Conservation (phyloP, 2,113 vertebrate species). For the Etheostoma cragini region DNA sequence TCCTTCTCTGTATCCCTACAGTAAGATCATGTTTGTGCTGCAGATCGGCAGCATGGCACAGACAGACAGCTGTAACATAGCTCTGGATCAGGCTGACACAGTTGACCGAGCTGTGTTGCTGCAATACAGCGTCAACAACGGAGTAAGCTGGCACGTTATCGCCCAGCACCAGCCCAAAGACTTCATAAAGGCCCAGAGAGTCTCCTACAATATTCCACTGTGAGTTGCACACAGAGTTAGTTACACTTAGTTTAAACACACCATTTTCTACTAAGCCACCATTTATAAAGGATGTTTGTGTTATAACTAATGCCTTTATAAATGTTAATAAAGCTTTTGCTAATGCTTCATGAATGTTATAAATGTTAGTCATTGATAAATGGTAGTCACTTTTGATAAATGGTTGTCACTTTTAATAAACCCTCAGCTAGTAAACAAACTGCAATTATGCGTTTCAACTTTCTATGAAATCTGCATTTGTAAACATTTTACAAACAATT, state of each 20-base stretch:
- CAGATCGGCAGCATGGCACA: constrained; percentile 96
- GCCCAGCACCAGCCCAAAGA: constrained; percentile 99
- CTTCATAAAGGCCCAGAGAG: constrained; percentile 97
- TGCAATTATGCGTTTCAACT: background rate
- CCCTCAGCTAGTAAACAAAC: background rate
- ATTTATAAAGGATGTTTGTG: background rate
- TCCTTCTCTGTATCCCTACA: constrained; percentile 72
- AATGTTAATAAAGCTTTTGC: background rate
- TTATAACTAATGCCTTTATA: constrained; percentile 14
- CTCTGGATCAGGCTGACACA: constrained; percentile 90
- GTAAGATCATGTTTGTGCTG: constrained; percentile 99
- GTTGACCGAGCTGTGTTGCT: constrained; percentile 96
- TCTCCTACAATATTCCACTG: constrained; percentile 98
- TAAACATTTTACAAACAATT: background rate
- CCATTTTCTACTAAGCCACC: background rate
- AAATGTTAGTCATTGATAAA: background rate
- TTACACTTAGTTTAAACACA: background rate
- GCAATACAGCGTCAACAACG: constrained; percentile 97
- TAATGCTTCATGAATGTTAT: background rate
- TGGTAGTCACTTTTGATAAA: background rate
- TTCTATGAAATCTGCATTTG: background rate
- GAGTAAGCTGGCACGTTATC: constrained; percentile 97
- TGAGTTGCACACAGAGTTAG: constrained; percentile 81
- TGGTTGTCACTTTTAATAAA: constrained; percentile 1
- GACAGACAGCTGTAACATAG: constrained; percentile 97